A percentile compares a stretch with the other conserved stretches of the same genome.
Evolutionary conservation across 1,140 invertebrate genomes (phyloP).

Genomic region (Antheraea pernyi): DNA sequence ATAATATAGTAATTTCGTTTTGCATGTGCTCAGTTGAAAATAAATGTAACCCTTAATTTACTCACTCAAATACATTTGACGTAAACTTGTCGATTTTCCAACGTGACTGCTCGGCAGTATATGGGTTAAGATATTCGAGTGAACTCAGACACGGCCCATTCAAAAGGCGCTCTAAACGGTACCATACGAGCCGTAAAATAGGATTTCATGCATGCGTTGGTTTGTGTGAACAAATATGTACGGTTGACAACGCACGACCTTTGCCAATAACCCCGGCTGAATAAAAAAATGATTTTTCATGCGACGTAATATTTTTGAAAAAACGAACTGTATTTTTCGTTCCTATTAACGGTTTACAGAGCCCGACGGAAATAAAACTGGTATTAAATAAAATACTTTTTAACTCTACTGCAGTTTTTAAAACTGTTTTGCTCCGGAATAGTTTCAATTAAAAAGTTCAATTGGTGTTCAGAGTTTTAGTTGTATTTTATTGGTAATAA

Average conservation of each 20-base stretch:
- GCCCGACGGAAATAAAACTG: not conserved
- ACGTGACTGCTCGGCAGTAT: conserved; percentile 25
- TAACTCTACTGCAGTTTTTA: not conserved
- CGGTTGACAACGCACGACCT: conserved; percentile 67
- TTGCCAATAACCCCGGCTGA: conserved; percentile 47
- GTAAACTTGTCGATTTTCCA: conserved; percentile 13
- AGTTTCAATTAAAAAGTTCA: not conserved
- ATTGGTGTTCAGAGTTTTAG: not conserved
- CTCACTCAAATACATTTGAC: not conserved
- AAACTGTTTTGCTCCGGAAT: not conserved
- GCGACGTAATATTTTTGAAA: conserved; percentile 19
- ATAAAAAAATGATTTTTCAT: conserved; percentile 43
- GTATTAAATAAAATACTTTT: not conserved
- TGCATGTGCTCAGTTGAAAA: not conserved
- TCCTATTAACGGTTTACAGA: conserved; percentile 13
- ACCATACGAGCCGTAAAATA: conserved; percentile 73
- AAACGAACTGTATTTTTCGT: conserved; percentile 11
- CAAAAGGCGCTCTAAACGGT: conserved; percentile 70
- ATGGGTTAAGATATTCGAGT: conserved; percentile 60
- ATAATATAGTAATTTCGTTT: too few species aligned
- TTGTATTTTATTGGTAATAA: not conserved
- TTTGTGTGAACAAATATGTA: conserved; percentile 73
- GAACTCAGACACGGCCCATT: conserved; percentile 59
- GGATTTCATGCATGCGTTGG: conserved; percentile 75
- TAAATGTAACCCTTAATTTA: not conserved